A percentile compares a stretch with the other conserved stretches of the same genome.
phyloP scores from a whole-genome alignment of 2,113 vertebrate genomes.

The Chrysemys picta region DNA sequence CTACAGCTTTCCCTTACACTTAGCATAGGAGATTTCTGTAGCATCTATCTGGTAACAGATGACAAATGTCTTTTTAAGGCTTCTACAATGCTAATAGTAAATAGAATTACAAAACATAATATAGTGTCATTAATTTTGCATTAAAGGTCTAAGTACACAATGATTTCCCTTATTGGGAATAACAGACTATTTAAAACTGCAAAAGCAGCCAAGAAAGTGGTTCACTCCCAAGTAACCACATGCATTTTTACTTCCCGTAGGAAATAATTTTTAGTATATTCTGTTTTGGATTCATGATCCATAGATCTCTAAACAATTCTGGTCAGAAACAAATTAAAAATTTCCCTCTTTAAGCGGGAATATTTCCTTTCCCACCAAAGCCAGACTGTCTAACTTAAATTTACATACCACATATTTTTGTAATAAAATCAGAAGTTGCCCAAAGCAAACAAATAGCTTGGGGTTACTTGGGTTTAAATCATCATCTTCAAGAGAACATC shows the following conservation, averaged over 20 bases:
- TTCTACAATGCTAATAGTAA: not conserved
- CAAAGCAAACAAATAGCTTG: not conserved
- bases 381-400: slow-evolving; percentile 38
- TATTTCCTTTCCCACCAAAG: slow-evolving; percentile 50
- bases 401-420: slow-evolving; percentile 3
- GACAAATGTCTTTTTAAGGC: not conserved
- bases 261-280: slow-evolving; percentile 35
- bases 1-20: not conserved
- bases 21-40: not conserved
- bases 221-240: slow-evolving; percentile 43
- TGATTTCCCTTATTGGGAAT: not conserved
- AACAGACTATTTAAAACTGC: not conserved
- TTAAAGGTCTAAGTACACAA: slow-evolving; percentile 8
- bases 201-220: slow-evolving; percentile 25
- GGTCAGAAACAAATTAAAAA: slow-evolving; percentile 54
- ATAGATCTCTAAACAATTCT: slow-evolving; percentile 50
- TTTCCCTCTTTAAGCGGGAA: slow-evolving; percentile 50
- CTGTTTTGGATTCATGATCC: slow-evolving; percentile 41
- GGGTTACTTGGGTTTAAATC: not conserved
- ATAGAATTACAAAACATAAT: not conserved
- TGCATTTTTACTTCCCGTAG: slow-evolving; percentile 53
- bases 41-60: not conserved
- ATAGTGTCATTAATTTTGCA: not conserved
- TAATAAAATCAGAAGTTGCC: slow-evolving; percentile 33
- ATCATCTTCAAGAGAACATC: slow-evolving; percentile 21